These are phyloP conservation scores for Morbakka virulenta DNA, from an alignment of 30 jellyfish, hydroid and myxozoan genomes.

Conservation along the genomic window DNA sequence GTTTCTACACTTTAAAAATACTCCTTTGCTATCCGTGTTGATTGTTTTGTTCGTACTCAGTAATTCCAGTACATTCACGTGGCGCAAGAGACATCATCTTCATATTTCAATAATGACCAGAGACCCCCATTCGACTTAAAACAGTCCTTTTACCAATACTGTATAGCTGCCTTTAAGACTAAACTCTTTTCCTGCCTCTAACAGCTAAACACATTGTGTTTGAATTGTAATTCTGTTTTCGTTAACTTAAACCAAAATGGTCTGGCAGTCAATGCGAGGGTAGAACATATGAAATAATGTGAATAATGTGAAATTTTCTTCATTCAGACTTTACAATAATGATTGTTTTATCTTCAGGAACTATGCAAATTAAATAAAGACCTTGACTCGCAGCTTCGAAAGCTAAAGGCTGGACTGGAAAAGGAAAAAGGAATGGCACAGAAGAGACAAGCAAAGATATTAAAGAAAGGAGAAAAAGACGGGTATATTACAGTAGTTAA, in stretches of 20 bases:
- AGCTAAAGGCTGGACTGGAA: constrained; percentile 46
- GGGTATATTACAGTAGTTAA: constrained; percentile 38
- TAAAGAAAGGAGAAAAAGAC: constrained; percentile 78
- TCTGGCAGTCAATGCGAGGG: background rate
- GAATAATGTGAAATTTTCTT: background rate
- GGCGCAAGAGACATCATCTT: too few species aligned
- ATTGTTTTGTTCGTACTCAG: too few species aligned
- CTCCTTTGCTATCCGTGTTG: too few species aligned
- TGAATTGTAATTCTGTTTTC: background rate
- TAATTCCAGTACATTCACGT: too few species aligned
- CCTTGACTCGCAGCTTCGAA: constrained; percentile 67
- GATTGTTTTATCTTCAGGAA: constrained; percentile 14
- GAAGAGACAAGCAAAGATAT: constrained; percentile 66
- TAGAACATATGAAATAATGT: background rate
- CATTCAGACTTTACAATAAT: background rate
- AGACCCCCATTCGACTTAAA: too few species aligned
- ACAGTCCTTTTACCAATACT: too few species aligned
- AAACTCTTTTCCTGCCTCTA: too few species aligned
- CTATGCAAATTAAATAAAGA: constrained; percentile 67
- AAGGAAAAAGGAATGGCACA: constrained; percentile 72
- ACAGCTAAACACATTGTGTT: too few species aligned
- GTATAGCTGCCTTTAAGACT: too few species aligned
- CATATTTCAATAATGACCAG: too few species aligned
- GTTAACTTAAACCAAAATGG: background rate
- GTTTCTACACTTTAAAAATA: too few species aligned